Evolutionary conservation across 2,888 invertebrate genomes (phyloP).

Genomic region (Tiliacea citrago): DNA sequence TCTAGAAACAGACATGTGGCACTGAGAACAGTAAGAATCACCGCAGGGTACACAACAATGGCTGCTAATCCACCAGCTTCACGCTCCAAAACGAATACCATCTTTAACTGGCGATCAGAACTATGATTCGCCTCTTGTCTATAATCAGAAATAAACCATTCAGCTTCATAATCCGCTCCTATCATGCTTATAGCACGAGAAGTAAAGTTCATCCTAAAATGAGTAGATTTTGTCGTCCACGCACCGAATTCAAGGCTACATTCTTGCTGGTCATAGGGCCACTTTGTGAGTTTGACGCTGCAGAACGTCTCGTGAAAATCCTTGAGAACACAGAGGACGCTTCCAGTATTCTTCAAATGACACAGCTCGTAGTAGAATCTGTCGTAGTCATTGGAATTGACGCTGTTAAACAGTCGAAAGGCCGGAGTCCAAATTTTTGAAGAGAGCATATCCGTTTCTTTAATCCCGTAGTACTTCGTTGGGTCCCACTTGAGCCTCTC

Average conservation of each 20-base stretch:
- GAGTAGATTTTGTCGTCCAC: constrained; percentile 3
- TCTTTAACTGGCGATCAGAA: constrained; percentile 61
- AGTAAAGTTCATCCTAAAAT: constrained; percentile 56
- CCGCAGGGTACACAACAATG: constrained; percentile 71
- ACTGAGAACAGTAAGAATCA: constrained; percentile 68
- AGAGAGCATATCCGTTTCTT: constrained; percentile 30
- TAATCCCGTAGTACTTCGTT: constrained; percentile 66
- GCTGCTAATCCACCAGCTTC: constrained; percentile 70
- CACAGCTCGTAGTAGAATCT: constrained; percentile 54
- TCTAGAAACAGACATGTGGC: constrained; percentile 70
- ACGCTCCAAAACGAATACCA: constrained; percentile 74
- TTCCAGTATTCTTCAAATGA: constrained; percentile 58
- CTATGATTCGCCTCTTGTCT: constrained; percentile 53
- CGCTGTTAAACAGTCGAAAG: constrained; percentile 64
- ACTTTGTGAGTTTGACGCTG: constrained; percentile 66
- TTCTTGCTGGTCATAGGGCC: constrained; percentile 74
- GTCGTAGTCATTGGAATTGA: constrained; percentile 36
- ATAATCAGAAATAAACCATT: constrained; percentile 76
- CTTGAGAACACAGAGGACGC: constrained; percentile 49
- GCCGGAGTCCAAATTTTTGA: constrained; percentile 67
- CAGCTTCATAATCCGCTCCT: constrained; percentile 68
- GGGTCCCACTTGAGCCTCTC: constrained; percentile 73
- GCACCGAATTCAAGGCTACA: constrained; percentile 68
- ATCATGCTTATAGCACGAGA: constrained; percentile 56
- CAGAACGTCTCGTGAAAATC: constrained; percentile 56